Percentiles rank a stretch among this genome's conserved stretches.
Evolutionary conservation across 64 coral and sea anemone genomes (phyloP).

Genomic region (Anthopleura sola): DNA sequence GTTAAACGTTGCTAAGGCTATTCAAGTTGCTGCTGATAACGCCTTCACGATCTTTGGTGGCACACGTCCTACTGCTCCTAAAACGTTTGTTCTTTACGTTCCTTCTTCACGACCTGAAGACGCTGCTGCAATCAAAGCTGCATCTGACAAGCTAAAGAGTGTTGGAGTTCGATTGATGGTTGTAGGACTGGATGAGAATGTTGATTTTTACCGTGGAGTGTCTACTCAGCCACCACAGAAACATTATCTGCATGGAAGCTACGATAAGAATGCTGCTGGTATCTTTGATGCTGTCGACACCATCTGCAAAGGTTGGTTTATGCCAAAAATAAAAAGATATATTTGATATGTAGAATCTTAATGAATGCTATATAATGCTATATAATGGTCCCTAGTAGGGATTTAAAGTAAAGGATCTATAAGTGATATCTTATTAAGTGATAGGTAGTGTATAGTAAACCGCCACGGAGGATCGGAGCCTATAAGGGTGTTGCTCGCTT

Average conservation of each 20-base stretch:
- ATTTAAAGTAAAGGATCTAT: too few species aligned
- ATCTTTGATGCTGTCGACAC: constrained; percentile 48
- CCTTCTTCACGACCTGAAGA: constrained; percentile 20
- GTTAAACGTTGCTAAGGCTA: constrained; percentile 43
- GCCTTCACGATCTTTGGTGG: constrained; percentile 67
- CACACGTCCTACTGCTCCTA: constrained; percentile 50
- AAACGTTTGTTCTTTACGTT: constrained; percentile 53
- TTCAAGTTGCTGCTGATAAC: constrained; percentile 41
- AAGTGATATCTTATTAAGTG: too few species aligned
- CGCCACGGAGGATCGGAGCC: too few species aligned
- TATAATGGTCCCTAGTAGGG: too few species aligned
- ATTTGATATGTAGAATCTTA: too few species aligned
- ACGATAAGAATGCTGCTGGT: constrained; percentile 23
- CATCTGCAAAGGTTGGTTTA: constrained; percentile 55
- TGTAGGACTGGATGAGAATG: constrained; percentile 29
- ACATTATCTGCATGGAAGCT: constrained; percentile 48
- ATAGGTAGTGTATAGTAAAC: too few species aligned
- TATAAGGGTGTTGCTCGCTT: too few species aligned
- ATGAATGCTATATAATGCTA: too few species aligned
- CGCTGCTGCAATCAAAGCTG: constrained; percentile 17
- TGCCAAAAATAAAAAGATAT: too few species aligned
- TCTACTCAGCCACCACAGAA: constrained; percentile 46
- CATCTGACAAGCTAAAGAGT: constrained; percentile 45
- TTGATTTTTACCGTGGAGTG: constrained; percentile 16
- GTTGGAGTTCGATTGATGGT: constrained; percentile 47